A percentile compares a stretch with the other conserved stretches of the same genome.
Evolutionary conservation across 2,888 invertebrate genomes (phyloP).

Genomic region (Aspidapion aeneum): DNA sequence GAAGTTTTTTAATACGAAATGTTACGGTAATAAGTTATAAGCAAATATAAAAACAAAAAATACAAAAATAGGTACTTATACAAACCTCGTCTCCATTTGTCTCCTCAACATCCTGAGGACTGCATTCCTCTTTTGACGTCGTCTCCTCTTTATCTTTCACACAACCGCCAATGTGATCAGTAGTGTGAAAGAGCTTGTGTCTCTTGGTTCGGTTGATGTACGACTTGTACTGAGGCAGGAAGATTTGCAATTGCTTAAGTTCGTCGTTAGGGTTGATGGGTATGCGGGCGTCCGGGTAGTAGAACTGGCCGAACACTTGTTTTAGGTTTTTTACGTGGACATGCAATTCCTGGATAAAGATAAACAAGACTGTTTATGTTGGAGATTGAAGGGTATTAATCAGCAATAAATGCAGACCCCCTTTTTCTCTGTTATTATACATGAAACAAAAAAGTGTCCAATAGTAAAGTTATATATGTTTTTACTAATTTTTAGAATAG

Average conservation of each 20-base stretch:
- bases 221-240: slow-evolving; percentile 52
- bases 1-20: too few species aligned
- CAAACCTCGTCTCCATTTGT: neutral
- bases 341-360: slow-evolving; percentile 61
- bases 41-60: too few species aligned
- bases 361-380: too few species aligned
- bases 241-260: slow-evolving; percentile 58
- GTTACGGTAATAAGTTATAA: too few species aligned
- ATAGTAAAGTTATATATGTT: too few species aligned
- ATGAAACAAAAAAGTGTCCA: too few species aligned
- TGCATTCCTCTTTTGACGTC: neutral
- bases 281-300: slow-evolving; percentile 68
- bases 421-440: too few species aligned
- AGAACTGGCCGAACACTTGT: slow-evolving; percentile 67
- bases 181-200: neutral
- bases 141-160: slow-evolving; percentile 2
- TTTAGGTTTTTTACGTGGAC: slow-evolving; percentile 71
- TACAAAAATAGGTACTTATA: neutral
- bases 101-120: neutral
- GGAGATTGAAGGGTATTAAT: neutral
- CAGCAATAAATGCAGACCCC: too few species aligned
- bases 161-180: neutral
- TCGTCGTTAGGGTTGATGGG: slow-evolving; percentile 62
- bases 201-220: slow-evolving; percentile 1
- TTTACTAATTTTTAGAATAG: too few species aligned